Base-by-base conservation (phyloP, 2,797 vertebrate genomes). In the Aplochiton taeniatus region DNA sequence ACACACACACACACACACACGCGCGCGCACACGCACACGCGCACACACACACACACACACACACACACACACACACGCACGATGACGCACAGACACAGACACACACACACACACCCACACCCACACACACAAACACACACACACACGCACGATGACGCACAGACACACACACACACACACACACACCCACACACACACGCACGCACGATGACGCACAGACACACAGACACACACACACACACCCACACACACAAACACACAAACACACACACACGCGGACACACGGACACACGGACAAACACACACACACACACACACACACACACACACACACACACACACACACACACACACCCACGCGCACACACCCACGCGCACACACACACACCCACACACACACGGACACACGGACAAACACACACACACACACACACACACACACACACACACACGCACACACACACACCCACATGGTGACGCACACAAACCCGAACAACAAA, bases 311-410 rank as follows among this genome's bases (percentile, higher is more conserved):
- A 46, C 61, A 61, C 46, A 42, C 47, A 50, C 46, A 41, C 58
- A 20, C 44, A 48, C 59, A 18, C 58, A 48, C 59, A 49, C 62
- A 65, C 66, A 73, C 58, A 58, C 61, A 81, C 44, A 69, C 61
- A 70, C 72, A 76, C 6, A 1, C 44, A 0, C 49, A 41, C n/a
- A 8, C 52, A 42, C 42, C 44, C 43, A 52, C 13, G 20, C 41
- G 13, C 41, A 44, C 13, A 43, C 3, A 8, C 9, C 4, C 11
- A 4, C 51, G 55, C n/a, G 46, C 45, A 17, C 52, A 54, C 58
- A 31, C 49, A 8, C 49, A n/a, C 18, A 49, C 43, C 53, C 57
- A 41, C 14, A 18, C 43, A 50, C 43, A 60, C n/a, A 44, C n/a
- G 60, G 11, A 56, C 12, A 44, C 43, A 6, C 20, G 58, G 42